These are phyloP conservation scores for Philopotamus ludificatus DNA, from an alignment of 1,140 invertebrate species.

Conservation along the genomic window DNA sequence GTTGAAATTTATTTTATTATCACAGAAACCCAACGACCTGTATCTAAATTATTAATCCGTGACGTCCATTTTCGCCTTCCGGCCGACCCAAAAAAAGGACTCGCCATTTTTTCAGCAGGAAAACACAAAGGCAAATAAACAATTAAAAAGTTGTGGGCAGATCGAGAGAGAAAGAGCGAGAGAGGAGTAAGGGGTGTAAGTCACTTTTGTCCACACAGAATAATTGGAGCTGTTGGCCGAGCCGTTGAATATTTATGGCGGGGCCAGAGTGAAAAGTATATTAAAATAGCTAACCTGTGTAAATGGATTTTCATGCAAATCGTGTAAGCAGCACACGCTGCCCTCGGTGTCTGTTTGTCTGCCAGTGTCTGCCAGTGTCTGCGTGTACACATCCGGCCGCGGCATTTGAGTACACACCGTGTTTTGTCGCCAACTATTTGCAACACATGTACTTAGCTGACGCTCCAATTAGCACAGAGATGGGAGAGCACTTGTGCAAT, in stretches of 20 bases:
- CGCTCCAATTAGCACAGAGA: too few species aligned
- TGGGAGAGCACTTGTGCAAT: too few species aligned
- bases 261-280: constrained; percentile 36
- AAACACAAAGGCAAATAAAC: not conserved
- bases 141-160: not conserved
- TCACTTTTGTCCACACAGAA: constrained; percentile 13
- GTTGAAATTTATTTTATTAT: too few species aligned
- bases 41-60: too few species aligned
- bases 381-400: constrained; percentile 22
- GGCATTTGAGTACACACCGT: constrained; percentile 14
- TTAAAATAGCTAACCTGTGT: constrained; percentile 39
- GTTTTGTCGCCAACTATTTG: too few species aligned
- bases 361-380: not conserved
- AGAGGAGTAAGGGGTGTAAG: constrained; percentile 4
- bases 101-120: not conserved
- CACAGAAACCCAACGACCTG: too few species aligned
- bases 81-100: not conserved
- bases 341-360: not conserved
- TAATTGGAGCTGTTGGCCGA: constrained; percentile 22
- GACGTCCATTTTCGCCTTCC: too few species aligned
- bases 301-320: constrained; percentile 40
- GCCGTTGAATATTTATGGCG: constrained; percentile 36
- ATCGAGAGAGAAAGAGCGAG: not conserved
- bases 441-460: too few species aligned
- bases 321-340: constrained; percentile 8